phyloP scores from a whole-genome alignment of 2,888 invertebrate species.

The Cephus sareptanus region DNA sequence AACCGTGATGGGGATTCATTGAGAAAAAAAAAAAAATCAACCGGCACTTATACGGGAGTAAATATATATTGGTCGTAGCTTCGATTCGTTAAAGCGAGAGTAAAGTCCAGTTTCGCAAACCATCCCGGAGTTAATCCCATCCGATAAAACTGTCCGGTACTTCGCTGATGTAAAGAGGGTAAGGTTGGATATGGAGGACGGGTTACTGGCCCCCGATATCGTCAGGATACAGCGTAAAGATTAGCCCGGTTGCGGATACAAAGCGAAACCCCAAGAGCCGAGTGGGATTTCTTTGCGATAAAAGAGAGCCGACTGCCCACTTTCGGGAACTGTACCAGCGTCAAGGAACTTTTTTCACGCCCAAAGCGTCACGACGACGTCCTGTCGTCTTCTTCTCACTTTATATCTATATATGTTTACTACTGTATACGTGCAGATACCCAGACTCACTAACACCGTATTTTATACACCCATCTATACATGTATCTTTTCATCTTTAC shows the following conservation, averaged over 20 bases:
- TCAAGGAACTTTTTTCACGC: background rate
- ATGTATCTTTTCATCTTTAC: no score
- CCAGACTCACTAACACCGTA: background rate
- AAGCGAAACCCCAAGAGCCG: background rate
- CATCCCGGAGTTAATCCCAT: background rate
- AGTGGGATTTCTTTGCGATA: background rate
- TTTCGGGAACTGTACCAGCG: background rate
- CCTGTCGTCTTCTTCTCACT: background rate
- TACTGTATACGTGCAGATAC: background rate
- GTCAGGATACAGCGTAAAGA: background rate
- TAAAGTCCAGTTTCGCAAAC: background rate
- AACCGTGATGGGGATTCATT: constrained; percentile 17
- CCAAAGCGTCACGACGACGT: background rate
- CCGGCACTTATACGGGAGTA: background rate
- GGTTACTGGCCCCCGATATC: background rate
- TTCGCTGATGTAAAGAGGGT: background rate
- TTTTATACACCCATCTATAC: background rate
- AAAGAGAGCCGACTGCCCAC: background rate
- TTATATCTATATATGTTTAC: background rate
- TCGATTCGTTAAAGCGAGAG: background rate
- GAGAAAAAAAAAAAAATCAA: constrained; percentile 14
- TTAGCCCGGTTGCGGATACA: background rate
- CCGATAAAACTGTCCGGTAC: background rate
- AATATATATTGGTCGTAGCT: background rate
- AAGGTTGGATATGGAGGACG: background rate